Evolutionary conservation across 1,140 invertebrate species (phyloP), one percentile per base, ranked within the genome.

Genomic region (Drosophila pruinosa): DNA sequence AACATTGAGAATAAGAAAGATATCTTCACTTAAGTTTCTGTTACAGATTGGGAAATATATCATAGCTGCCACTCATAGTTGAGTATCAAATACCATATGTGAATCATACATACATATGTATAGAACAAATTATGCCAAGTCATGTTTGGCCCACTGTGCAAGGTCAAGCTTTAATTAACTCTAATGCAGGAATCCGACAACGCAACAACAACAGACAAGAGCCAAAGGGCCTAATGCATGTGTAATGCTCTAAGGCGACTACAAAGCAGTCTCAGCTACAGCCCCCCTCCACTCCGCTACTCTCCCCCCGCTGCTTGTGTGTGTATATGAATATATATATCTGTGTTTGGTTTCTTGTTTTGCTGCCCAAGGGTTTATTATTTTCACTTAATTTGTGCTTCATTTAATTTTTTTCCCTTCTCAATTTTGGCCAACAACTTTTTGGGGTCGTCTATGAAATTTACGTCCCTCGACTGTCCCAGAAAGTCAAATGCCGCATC

Each of bases 371-470:
- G 61, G 64, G 81, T 86, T 85, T 86, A 85, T 85, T 85, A 85
- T 86, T 85, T 85, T 85, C 81, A 85, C 80, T 85, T 85, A 85
- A 85, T 86, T 85, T 85, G 78, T 74, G 81, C 80, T 64, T 24
- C 69, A 81, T 68, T 76, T 76, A 56, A 47, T 54, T 50, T 69
- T 68, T 36, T 45, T 58, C 36, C 22, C 22, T 7, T 7, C 22
- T 47, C 43, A 19, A 41, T 41, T 41, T 41, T 39, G 4, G 38
- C 58, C 31, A 36, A 17, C 52, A 41, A 28, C 39, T 31, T 28
- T 28, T 48, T 38, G 10, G 58, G 57, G 38, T 59, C 56, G 76
- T 41, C 73, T 73, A 64, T 72, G 78, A 68, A 79, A 61, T 75
- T 79, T 74, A 75, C 71, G 76, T 79, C 76, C 56, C 64, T 59